Percentiles rank a stretch among this genome's conserved stretches.
phyloP scores from a whole-genome alignment of 2,888 invertebrate species.

The Clunio marinus region DNA sequence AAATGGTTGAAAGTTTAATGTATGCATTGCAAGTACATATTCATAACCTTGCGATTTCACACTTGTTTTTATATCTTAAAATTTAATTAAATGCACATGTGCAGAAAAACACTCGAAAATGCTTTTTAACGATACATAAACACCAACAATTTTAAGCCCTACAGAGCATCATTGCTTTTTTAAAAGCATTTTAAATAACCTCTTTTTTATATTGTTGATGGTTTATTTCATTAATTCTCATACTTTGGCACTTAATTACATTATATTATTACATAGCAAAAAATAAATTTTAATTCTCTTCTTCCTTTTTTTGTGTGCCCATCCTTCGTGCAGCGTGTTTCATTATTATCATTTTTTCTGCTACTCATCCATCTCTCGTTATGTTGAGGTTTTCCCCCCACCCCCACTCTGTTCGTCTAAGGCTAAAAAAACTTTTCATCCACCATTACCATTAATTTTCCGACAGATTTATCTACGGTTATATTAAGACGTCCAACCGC shows the following conservation, averaged over 20 bases:
- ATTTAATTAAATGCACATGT: slow-evolving; percentile 15
- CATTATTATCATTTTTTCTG: neutral
- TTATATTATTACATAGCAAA: neutral
- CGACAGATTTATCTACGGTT: slow-evolving; percentile 22
- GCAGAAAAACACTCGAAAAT: neutral
- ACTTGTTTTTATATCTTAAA: neutral
- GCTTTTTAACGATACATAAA: neutral
- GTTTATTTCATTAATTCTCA: slow-evolving; percentile 15
- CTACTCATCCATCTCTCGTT: neutral
- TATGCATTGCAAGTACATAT: too few relatives aligned
- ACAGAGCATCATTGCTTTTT: slow-evolving; percentile 5
- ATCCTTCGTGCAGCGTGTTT: too few relatives aligned
- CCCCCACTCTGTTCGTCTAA: neutral
- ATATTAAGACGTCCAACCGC: slow-evolving; percentile 26
- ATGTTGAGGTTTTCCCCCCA: neutral
- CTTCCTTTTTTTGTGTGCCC: too few relatives aligned
- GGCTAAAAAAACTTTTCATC: neutral
- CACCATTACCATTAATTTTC: slow-evolving; percentile 14
- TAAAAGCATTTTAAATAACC: neutral
- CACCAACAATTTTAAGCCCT: too few relatives aligned
- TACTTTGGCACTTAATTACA: slow-evolving; percentile 29
- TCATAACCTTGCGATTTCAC: neutral
- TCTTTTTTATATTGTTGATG: neutral
- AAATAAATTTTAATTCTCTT: slow-evolving; percentile 2
- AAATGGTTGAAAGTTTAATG: neutral